Evolutionary conservation across 2,113 vertebrate genomes (phyloP).

Genomic region (Hemicordylus capensis): DNA sequence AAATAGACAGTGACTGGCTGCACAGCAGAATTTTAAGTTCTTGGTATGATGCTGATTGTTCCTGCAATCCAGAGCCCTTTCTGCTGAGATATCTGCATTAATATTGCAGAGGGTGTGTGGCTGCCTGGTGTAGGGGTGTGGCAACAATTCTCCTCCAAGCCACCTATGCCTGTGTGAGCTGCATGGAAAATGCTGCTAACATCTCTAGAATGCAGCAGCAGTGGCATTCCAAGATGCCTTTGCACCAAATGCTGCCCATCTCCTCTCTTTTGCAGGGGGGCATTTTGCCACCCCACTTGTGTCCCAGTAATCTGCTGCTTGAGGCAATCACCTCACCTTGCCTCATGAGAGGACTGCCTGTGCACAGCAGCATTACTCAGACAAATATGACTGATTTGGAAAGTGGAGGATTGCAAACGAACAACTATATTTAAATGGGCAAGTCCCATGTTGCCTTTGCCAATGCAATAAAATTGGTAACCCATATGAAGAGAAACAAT

Average conservation of each 20-base stretch:
- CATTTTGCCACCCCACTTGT: no score
- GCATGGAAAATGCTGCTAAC: neutral
- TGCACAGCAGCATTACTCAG: neutral
- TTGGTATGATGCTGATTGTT: neutral
- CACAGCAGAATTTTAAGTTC: neutral
- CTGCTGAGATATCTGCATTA: neutral
- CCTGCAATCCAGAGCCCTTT: neutral
- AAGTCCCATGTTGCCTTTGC: neutral
- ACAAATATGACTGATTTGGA: neutral
- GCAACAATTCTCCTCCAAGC: neutral
- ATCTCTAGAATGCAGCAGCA: no score
- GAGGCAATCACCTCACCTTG: no score
- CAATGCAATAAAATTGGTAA: neutral
- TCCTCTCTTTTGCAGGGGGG: no score
- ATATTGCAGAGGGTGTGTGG: neutral
- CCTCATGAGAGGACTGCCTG: neutral
- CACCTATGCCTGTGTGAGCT: neutral
- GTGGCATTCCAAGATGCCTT: no score
- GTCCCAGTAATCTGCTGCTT: no score
- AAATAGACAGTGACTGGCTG: neutral
- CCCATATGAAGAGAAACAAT: neutral
- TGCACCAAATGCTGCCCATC: no score
- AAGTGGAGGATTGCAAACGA: neutral
- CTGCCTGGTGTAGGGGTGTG: neutral
- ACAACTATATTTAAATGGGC: neutral